These are phyloP conservation scores for Stramonita haemastoma DNA, from an alignment of 2,888 invertebrate genomes.

Conservation along the genomic window DNA sequence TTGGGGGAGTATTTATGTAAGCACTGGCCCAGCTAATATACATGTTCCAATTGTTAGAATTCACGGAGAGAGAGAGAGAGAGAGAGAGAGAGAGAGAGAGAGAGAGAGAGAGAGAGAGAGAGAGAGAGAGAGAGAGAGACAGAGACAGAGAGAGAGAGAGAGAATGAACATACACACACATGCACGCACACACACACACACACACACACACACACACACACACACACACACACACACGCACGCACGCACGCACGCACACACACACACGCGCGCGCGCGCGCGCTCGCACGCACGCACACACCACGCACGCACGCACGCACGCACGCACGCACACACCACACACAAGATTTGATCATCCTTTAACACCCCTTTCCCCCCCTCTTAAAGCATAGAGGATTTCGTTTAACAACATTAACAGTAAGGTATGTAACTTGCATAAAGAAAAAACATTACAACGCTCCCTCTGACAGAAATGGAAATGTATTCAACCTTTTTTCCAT, in stretches of 20 bases:
- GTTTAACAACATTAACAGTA: too few relatives aligned
- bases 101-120: slow-evolving; percentile 23
- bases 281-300: neutral
- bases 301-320: neutral
- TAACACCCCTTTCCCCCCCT: too few relatives aligned
- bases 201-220: neutral
- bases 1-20: too few relatives aligned
- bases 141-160: neutral
- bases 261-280: neutral
- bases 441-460: too few relatives aligned
- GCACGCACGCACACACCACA: neutral
- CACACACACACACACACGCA: neutral
- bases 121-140: slow-evolving; percentile 5
- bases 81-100: slow-evolving; percentile 10
- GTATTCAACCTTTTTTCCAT: too few relatives aligned
- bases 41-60: too few relatives aligned
- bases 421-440: too few relatives aligned
- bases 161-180: too few relatives aligned
- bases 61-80: neutral
- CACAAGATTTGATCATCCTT: too few relatives aligned
- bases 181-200: neutral
- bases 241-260: neutral
- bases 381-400: too few relatives aligned
- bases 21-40: too few relatives aligned
- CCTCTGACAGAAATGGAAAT: too few relatives aligned